These are phyloP conservation scores for Catamblyrhynchus diadema DNA, from an alignment of 2,797 vertebrate genomes.

Conservation along the genomic window DNA sequence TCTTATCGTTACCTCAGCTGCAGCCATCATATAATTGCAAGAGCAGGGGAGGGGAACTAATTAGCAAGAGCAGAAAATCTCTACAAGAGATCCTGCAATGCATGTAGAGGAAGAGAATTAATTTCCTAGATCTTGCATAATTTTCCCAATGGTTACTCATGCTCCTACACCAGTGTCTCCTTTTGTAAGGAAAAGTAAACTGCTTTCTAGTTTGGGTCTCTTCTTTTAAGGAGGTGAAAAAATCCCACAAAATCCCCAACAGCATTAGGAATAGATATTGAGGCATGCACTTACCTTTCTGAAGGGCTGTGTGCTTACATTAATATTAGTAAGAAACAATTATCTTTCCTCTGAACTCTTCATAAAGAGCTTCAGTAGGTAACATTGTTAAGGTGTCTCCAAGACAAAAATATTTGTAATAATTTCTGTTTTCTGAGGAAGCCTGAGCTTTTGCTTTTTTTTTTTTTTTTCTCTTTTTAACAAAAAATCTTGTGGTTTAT, in stretches of 20 bases:
- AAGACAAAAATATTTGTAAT: neutral
- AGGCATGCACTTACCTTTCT: neutral
- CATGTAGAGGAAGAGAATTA: neutral
- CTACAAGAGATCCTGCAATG: neutral
- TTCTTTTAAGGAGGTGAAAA: neutral
- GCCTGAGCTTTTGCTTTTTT: too few relatives aligned
- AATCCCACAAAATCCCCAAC: fast-evolving
- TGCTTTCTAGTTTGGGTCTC: neutral
- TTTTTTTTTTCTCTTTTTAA: too few relatives aligned
- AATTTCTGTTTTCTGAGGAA: neutral
- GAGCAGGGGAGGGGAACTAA: neutral
- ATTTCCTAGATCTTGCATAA: neutral
- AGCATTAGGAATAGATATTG: neutral
- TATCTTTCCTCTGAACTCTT: neutral
- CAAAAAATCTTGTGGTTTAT: too few relatives aligned
- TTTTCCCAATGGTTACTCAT: neutral
- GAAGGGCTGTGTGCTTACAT: neutral
- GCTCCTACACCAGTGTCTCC: neutral
- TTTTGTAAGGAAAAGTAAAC: neutral
- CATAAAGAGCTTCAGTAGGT: neutral
- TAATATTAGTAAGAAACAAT: neutral
- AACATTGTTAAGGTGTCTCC: neutral
- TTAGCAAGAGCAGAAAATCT: neutral
- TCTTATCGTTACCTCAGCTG: neutral
- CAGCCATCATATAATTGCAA: neutral